Evolutionary conservation across 2,888 invertebrate genomes (phyloP).

Genomic region (Bursaphelenchus okinawaensis): DNA sequence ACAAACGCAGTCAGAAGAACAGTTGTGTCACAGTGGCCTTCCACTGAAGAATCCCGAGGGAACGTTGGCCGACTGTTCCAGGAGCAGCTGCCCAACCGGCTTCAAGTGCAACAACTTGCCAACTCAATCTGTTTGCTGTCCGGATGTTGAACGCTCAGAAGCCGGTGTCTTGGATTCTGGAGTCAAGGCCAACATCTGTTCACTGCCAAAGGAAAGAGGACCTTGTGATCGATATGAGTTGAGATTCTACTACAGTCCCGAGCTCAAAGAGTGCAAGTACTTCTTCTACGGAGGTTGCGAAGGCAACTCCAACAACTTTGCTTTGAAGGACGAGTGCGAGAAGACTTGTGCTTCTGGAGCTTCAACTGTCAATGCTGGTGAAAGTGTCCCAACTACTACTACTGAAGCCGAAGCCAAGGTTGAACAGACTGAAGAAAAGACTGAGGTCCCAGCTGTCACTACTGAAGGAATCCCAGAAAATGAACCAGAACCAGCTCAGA

Average conservation of each 20-base stretch:
- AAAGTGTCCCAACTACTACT: background rate
- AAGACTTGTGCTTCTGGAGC: constrained; percentile 20
- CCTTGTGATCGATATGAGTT: constrained; percentile 57
- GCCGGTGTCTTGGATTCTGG: constrained; percentile 29
- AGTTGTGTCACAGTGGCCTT: constrained; percentile 11
- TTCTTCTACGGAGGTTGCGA: constrained; percentile 58
- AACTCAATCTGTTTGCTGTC: constrained; percentile 50
- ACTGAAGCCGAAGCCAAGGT: background rate
- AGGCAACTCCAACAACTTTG: constrained; percentile 56
- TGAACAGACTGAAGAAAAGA: background rate
- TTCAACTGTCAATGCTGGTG: background rate
- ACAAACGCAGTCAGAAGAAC: background rate
- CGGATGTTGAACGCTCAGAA: constrained; percentile 36
- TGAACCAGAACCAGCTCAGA: background rate
- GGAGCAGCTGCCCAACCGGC: constrained; percentile 47
- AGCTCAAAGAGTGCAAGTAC: constrained; percentile 53
- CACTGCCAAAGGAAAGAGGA: constrained; percentile 55
- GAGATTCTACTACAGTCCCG: constrained; percentile 38
- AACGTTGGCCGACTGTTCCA: constrained; percentile 43
- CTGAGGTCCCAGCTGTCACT: background rate
- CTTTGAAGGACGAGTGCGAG: constrained; percentile 39
- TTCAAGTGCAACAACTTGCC: constrained; percentile 47
- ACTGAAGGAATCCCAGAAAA: background rate
- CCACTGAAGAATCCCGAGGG: constrained; percentile 44
- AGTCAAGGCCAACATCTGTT: constrained; percentile 28